Conservation (phyloP, 2,797 vertebrate species). For the Rhinichthys osculus region DNA sequence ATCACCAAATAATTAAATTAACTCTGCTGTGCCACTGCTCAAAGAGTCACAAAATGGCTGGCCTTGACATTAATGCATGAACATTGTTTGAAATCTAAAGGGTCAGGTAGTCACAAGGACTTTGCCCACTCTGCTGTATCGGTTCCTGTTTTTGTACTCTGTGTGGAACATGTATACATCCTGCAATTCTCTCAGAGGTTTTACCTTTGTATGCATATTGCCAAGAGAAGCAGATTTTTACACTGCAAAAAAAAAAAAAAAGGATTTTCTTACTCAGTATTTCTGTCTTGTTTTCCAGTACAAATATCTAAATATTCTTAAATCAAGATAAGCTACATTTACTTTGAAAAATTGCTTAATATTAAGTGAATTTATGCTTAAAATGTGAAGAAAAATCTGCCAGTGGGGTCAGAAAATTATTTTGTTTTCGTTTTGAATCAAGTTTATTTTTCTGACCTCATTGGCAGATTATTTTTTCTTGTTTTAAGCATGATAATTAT, state of each 20-base stretch:
- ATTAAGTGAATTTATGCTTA: not conserved
- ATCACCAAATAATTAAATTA: conserved; percentile 52
- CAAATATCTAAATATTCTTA: not conserved
- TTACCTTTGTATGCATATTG: conserved; percentile 65
- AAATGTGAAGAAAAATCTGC: not conserved
- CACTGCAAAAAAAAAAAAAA: too few relatives aligned
- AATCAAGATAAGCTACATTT: not conserved
- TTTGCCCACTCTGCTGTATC: conserved; percentile 63
- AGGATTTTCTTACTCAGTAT: not conserved
- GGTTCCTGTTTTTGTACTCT: conserved; percentile 80
- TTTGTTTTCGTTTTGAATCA: too few relatives aligned
- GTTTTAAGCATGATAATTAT: not conserved
- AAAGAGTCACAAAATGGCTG: not conserved
- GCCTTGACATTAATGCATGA: not conserved
- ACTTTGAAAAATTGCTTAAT: not conserved
- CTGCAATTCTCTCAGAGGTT: conserved; percentile 81
- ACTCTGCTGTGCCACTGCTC: not conserved
- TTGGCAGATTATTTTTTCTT: too few relatives aligned
- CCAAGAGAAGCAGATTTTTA: conserved; percentile 29
- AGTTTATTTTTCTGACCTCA: too few relatives aligned
- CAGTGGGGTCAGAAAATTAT: not conserved
- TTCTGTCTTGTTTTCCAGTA: not conserved
- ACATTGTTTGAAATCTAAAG: conserved; percentile 53
- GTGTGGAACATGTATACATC: conserved; percentile 76
- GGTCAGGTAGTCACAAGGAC: conserved; percentile 62